Evolutionary conservation across 1,140 invertebrate species (phyloP).

Genomic region (Pinna nobilis): DNA sequence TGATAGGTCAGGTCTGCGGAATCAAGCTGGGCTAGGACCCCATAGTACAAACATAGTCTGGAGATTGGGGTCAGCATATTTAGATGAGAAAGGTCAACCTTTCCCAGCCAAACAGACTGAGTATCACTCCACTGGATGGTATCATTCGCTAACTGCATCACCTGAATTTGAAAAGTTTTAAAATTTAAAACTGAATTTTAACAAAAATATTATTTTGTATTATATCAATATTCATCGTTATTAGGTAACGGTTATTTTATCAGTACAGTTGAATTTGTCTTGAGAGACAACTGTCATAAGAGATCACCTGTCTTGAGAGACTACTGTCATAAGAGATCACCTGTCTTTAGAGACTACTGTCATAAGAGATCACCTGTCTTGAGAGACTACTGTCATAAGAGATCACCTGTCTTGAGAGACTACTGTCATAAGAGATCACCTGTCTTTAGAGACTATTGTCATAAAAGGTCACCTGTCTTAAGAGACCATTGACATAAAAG

Average conservation of each 20-base stretch:
- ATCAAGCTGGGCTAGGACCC: constrained; percentile 48
- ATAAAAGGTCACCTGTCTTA: too few relatives aligned
- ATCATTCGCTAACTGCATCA: not conserved
- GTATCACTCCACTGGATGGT: too few relatives aligned
- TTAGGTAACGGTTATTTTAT: not conserved
- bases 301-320: too few relatives aligned
- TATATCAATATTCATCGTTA: too few relatives aligned
- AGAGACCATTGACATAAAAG: too few relatives aligned
- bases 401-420: too few relatives aligned
- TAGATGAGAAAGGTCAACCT: not conserved
- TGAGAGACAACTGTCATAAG: too few relatives aligned
- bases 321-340: too few relatives aligned
- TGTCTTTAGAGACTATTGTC: too few relatives aligned
- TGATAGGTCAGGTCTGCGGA: constrained; percentile 37
- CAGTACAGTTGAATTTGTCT: not conserved
- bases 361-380: not conserved
- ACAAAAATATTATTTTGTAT: not conserved
- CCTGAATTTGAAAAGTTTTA: not conserved
- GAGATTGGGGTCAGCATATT: constrained; percentile 33
- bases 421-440: not conserved
- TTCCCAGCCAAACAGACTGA: not conserved
- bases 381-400: too few relatives aligned
- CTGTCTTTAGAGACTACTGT: not conserved
- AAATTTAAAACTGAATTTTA: not conserved
- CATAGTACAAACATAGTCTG: constrained; percentile 51